These are phyloP conservation scores for Cryptocephalus primarius DNA, from an alignment of 2,888 invertebrate genomes.

Conservation along the genomic window DNA sequence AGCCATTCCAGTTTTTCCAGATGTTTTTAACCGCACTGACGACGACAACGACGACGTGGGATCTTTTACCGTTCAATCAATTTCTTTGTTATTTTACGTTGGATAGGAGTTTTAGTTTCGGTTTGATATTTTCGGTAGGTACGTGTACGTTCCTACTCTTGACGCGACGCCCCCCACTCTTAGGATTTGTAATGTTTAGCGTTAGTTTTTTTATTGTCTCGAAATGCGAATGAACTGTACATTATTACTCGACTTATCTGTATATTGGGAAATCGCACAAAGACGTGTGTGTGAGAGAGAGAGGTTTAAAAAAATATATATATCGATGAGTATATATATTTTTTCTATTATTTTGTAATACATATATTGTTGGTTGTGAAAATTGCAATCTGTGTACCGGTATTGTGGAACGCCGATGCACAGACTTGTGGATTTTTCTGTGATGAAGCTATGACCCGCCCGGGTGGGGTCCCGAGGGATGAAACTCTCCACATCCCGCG, in stretches of 20 bases:
- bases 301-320: constrained; percentile 12
- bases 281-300: constrained; percentile 8
- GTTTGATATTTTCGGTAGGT: not conserved
- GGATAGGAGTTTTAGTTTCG: constrained; percentile 5
- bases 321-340: constrained; percentile 24
- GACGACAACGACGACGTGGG: not conserved
- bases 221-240: constrained; percentile 14
- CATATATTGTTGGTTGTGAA: constrained; percentile 29
- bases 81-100: constrained; percentile 4
- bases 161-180: not conserved
- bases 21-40: constrained; percentile 11
- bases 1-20: constrained; percentile 13
- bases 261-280: constrained; percentile 35
- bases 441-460: constrained; percentile 14
- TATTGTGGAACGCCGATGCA: constrained; percentile 27
- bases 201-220: constrained; percentile 13
- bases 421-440: constrained; percentile 22
- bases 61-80: not conserved
- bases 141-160: too few relatives aligned
- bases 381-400: constrained; percentile 20
- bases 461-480: not conserved
- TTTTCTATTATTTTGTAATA: constrained; percentile 27
- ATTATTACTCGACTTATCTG: constrained; percentile 25
- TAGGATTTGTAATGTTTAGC: constrained; percentile 6
- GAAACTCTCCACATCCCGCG: not conserved